These are phyloP conservation scores for Galerucella calmariensis DNA, from an alignment of 2,888 invertebrate species.

Conservation along the genomic window DNA sequence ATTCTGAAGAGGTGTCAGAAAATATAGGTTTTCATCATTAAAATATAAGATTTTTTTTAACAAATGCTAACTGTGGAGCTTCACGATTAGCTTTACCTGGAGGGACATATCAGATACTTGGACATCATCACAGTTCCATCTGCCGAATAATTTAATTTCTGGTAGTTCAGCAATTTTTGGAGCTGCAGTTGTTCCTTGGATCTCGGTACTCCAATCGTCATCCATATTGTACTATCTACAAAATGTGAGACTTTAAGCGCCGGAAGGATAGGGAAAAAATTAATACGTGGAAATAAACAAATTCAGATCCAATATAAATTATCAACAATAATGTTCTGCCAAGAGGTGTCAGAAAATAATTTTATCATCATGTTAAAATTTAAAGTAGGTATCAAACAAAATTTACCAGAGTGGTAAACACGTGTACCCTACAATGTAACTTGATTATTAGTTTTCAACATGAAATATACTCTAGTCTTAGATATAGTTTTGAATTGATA, in stretches of 20 bases:
- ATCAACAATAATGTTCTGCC: constrained; percentile 60
- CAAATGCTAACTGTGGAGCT: neutral
- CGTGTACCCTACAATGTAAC: constrained; percentile 8
- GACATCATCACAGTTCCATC: constrained; percentile 98
- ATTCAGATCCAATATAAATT: constrained; percentile 27
- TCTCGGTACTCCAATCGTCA: constrained; percentile 71
- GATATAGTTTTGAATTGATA: neutral
- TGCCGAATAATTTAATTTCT: constrained; percentile 97
- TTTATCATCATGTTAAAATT: constrained; percentile 53
- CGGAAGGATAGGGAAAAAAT: neutral
- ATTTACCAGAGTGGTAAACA: constrained; percentile 1
- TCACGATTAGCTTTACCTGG: constrained; percentile 71
- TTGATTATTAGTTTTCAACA: neutral
- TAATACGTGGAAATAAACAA: neutral
- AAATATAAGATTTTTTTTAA: constrained; percentile 1
- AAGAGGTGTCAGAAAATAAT: constrained; percentile 63
- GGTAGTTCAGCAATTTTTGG: constrained; percentile 83
- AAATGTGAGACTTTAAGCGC: constrained; percentile 18
- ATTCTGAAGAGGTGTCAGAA: constrained; percentile 65
- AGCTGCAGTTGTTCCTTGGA: constrained; percentile 68
- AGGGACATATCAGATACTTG: constrained; percentile 98
- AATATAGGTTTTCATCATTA: constrained; percentile 50
- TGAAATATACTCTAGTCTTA: too few species aligned
- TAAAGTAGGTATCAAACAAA: neutral
- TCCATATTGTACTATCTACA: constrained; percentile 60